Conservation (phyloP, 1,140 invertebrate genomes). For the Trialeurodes vaporariorum region DNA sequence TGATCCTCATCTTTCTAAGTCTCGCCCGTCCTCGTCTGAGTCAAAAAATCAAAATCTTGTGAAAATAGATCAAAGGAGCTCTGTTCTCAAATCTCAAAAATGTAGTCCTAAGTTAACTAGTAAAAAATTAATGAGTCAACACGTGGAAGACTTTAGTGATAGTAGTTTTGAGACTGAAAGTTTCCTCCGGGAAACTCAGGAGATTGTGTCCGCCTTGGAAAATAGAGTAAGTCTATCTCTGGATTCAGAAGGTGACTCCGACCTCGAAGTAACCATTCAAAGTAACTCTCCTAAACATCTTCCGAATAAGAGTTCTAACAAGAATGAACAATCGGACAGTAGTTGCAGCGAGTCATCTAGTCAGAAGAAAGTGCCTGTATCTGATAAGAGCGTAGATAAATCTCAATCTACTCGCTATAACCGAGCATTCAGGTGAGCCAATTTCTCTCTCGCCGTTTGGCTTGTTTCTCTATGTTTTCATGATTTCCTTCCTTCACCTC, state of each 20-base stretch:
- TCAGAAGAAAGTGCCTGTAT: not conserved
- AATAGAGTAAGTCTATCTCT: conserved; percentile 31
- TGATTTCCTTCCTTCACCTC: not conserved
- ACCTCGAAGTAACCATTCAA: conserved; percentile 18
- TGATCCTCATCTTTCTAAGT: not conserved
- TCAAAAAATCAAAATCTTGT: conserved; percentile 16
- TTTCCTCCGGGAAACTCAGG: conserved; percentile 40
- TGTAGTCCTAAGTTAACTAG: not conserved
- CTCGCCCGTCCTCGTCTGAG: not conserved
- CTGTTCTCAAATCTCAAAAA: not conserved
- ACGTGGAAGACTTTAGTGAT: conserved; percentile 8
- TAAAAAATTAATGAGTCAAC: not conserved
- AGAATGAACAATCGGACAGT: conserved; percentile 17
- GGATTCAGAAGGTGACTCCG: conserved; percentile 30
- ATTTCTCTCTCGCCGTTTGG: not conserved
- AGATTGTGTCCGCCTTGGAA: conserved; percentile 41
- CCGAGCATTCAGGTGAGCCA: conserved; percentile 13
- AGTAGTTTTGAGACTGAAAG: conserved; percentile 36
- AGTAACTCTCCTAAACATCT: conserved; percentile 12
- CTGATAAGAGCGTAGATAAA: conserved; percentile 5
- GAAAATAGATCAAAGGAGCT: not conserved
- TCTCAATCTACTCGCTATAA: conserved; percentile 7
- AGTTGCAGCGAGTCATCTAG: conserved; percentile 17
- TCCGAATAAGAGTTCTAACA: not conserved
- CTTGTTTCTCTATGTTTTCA: not conserved